These are phyloP conservation scores for Leucopternis melanops DNA, from an alignment of 2,113 vertebrate genomes.

Conservation along the genomic window DNA sequence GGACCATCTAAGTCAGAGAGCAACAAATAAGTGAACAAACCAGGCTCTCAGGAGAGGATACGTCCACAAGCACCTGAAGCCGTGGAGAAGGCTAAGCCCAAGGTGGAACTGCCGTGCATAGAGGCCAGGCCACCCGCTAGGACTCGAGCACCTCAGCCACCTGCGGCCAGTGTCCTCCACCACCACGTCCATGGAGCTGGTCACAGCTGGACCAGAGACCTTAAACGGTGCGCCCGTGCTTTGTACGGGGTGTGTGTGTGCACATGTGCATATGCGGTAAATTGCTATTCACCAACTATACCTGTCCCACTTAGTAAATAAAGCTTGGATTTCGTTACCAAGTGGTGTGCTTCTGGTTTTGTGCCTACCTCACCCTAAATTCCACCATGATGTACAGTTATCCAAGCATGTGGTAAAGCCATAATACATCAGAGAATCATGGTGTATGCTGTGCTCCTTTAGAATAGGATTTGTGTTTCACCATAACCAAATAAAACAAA, in stretches of 20 bases:
- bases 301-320: neutral
- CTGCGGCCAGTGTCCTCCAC: neutral
- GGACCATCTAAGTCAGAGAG: neutral
- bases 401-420: neutral
- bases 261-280: neutral
- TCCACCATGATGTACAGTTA: neutral
- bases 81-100: neutral
- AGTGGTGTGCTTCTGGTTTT: neutral
- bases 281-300: neutral
- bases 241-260: neutral
- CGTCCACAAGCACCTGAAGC: neutral
- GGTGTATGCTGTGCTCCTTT: neutral
- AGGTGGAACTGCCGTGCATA: rapidly evolving
- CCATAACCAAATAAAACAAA: neutral
- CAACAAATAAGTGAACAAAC: neutral
- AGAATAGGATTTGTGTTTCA: neutral
- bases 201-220: neutral
- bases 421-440: neutral
- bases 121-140: neutral
- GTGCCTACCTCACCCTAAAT: neutral
- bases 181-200: neutral
- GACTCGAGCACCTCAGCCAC: neutral
- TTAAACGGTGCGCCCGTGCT: rapidly evolving
- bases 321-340: neutral
- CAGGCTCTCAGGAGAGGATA: neutral